Evolutionary conservation across 2,888 invertebrate genomes (phyloP).

Genomic region (Crepidodera aurea): DNA sequence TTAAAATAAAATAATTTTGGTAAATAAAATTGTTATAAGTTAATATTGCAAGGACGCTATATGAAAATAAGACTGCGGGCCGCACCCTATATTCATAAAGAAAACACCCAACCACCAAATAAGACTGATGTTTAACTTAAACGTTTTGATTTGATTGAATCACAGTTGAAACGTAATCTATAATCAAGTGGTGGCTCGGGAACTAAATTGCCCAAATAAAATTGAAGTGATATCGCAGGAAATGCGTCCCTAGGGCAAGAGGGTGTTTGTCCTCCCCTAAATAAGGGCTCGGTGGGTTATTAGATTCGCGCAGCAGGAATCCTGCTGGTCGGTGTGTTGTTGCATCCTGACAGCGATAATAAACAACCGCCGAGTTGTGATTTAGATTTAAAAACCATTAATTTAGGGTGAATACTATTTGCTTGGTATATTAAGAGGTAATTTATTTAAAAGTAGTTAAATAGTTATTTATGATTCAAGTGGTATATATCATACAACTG

Average conservation of each 20-base stretch:
- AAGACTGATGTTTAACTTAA: constrained; percentile 7
- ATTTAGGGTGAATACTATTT: neutral
- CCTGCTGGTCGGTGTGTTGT: constrained; percentile 6
- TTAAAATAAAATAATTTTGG: too few relatives aligned
- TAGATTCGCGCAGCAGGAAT: constrained; percentile 35
- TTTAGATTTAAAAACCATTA: neutral
- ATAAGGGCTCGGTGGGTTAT: constrained; percentile 37
- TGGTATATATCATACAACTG: too few relatives aligned
- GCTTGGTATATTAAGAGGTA: too few relatives aligned
- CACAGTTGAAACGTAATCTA: constrained; percentile 43
- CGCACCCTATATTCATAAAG: neutral
- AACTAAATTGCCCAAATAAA: constrained; percentile 54
- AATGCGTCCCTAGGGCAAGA: constrained; percentile 50
- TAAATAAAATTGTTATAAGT: too few relatives aligned
- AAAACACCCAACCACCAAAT: neutral
- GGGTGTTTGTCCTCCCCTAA: constrained; percentile 33
- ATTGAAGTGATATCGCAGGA: constrained; percentile 52
- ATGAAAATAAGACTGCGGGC: too few relatives aligned
- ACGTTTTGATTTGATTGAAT: constrained; percentile 41
- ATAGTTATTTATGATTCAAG: too few relatives aligned
- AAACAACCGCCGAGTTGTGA: neutral
- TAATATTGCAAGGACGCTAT: too few relatives aligned
- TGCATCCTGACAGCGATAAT: neutral
- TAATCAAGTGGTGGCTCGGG: constrained; percentile 48
- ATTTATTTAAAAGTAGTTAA: too few relatives aligned